Base-by-base conservation (phyloP, 2,797 vertebrate species). In the Agapornis canus region DNA sequence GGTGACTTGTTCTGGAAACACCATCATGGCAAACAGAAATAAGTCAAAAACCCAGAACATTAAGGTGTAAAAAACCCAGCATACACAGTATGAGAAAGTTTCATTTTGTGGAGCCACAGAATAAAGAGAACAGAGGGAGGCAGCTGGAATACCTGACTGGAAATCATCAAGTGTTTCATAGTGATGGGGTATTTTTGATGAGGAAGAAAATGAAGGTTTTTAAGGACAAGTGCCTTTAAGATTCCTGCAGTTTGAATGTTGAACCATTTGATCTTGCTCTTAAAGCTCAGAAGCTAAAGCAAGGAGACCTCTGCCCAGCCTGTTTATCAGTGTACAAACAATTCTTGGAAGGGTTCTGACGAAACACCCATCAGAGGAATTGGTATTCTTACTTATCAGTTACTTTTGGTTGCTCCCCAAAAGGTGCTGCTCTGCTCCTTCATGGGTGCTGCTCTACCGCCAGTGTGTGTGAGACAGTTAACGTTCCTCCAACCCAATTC, bases 261-360 rank as follows among this genome's bases (percentile, higher is more conserved):
- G 27, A 42, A 20, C 7, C 5, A 5, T 64, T 85, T 64, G 57
- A 56, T 56, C 48, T 89, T 39, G 47, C 56, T 94, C 39, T 85
- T 76, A 76, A 57, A 71, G 35, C 54, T 92, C 40, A 73, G 14
- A 52, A 84, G 43, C 17, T 49, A 39, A 93, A 92, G 82, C 32
- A 57, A 76, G 63, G n/a, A 89, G 65, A 52, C 45, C 18, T 92
- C 78, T 75, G 65, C 51, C 75, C 57, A 48, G 43, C n/a, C 82
- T 80, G 31, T 82, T 94, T 90, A 91, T 94, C 89, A 92, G 40
- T 37, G 75, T 92, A 60, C 87, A 83, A 23, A 56, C 71, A 91
- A 78, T 92, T 94, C 87, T 92, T 95, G 81, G 82, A 96, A 95
- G 61, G 68, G 59, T 95, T 90, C 40, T 95, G 70, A 23, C 94